These are phyloP conservation scores for Holacanthus passer DNA, from an alignment of 2,113 vertebrate species.

Conservation along the genomic window DNA sequence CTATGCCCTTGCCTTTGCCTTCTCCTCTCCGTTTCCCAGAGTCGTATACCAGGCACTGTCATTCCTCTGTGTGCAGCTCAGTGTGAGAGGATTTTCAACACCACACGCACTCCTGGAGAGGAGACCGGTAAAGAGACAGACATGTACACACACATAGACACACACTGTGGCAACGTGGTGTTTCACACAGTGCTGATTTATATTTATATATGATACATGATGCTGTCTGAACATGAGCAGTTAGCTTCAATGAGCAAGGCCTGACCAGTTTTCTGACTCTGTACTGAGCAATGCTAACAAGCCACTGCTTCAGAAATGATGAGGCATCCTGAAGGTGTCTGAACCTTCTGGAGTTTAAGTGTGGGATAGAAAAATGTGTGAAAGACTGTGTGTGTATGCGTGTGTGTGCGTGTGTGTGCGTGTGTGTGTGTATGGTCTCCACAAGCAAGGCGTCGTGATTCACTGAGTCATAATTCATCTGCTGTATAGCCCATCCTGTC, in stretches of 20 bases:
- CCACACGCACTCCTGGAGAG: constrained; percentile 87
- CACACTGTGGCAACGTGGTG: neutral
- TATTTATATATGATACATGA: neutral
- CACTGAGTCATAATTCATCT: constrained; percentile 52
- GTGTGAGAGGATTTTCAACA: constrained; percentile 90
- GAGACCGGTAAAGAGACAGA: constrained; percentile 84
- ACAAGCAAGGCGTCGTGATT: constrained; percentile 32
- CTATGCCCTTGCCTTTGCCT: constrained; percentile 17
- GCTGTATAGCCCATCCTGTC: constrained; percentile 45
- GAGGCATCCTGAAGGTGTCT: constrained; percentile 33
- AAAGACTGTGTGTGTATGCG: neutral
- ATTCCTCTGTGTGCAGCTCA: constrained; percentile 89
- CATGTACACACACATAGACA: constrained; percentile 43
- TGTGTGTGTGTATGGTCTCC: constrained; percentile 29
- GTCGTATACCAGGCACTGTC: constrained; percentile 84
- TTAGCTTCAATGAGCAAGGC: neutral
- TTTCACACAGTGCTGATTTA: neutral
- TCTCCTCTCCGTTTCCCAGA: constrained; percentile 78
- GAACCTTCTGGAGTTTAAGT: constrained; percentile 27
- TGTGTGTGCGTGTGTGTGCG: neutral
- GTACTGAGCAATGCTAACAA: neutral
- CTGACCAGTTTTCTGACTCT: neutral
- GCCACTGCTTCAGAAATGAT: constrained; percentile 17
- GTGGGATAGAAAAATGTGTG: constrained; percentile 37
- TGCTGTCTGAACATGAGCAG: neutral